Conservation (phyloP, 2,797 vertebrate genomes). For the Anomalospiza imberbis region DNA sequence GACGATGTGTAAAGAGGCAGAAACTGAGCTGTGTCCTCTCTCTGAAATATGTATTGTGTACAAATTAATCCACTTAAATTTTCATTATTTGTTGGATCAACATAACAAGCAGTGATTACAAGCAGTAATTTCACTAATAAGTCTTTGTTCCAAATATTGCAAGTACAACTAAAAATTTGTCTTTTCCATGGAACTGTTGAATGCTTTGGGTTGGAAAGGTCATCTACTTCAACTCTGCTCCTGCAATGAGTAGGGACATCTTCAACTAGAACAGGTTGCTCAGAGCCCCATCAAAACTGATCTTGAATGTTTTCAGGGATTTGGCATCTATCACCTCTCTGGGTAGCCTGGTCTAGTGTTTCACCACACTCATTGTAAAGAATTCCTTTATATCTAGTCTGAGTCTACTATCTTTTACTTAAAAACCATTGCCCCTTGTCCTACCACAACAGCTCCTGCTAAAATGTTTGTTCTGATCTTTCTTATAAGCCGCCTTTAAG, state of each 20-base stretch:
- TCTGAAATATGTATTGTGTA: not conserved
- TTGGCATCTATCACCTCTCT: not conserved
- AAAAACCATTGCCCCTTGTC: not conserved
- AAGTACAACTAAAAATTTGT: not conserved
- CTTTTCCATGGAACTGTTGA: not conserved
- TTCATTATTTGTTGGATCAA: not conserved
- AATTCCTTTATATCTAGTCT: not conserved
- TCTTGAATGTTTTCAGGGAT: not conserved
- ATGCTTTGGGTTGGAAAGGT: not conserved
- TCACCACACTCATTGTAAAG: not conserved
- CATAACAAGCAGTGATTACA: not conserved
- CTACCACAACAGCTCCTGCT: not conserved
- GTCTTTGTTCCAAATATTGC: not conserved
- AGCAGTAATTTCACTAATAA: not conserved
- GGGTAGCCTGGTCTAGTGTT: not conserved
- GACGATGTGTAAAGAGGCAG: not conserved
- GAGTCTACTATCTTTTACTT: not conserved
- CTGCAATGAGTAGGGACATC: not conserved
- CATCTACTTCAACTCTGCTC: not conserved
- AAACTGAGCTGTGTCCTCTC: not conserved
- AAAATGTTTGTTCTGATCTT: not conserved
- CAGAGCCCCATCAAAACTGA: not conserved
- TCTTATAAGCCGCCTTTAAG: not conserved
- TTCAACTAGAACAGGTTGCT: not conserved
- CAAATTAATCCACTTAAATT: not conserved